Evolutionary conservation across 2,888 invertebrate genomes (phyloP).

Genomic region (Leptinotarsa peninsularis): DNA sequence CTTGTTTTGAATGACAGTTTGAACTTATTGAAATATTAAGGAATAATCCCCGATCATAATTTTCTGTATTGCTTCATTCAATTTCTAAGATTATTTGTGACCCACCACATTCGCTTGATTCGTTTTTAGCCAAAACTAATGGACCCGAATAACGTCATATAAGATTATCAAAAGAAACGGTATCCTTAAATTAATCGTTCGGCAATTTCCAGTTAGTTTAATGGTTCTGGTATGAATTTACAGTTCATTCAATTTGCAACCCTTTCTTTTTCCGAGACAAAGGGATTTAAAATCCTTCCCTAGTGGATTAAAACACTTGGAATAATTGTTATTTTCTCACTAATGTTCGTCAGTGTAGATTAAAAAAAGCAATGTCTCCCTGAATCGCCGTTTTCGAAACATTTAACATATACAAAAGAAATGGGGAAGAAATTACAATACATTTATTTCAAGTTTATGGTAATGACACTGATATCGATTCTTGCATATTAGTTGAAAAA

Average conservation of each 20-base stretch:
- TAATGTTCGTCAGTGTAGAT: conserved; percentile 52
- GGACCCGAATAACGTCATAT: too few species aligned
- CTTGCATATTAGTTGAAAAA: neutral
- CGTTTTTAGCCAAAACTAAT: too few species aligned
- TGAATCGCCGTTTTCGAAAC: conserved; percentile 25
- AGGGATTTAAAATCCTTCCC: conserved; percentile 60
- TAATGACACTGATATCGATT: neutral
- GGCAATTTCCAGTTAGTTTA: conserved; percentile 38
- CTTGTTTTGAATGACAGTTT: too few species aligned
- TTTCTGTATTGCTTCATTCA: too few species aligned
- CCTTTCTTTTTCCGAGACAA: conserved; percentile 59
- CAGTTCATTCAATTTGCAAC: conserved; percentile 59
- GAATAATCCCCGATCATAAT: too few species aligned
- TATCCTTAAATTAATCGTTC: conserved; percentile 33
- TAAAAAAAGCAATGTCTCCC: conserved; percentile 42
- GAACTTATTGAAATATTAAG: too few species aligned
- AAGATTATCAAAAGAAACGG: neutral
- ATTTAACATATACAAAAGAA: conserved; percentile 27
- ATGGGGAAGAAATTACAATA: neutral
- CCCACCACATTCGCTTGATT: too few species aligned
- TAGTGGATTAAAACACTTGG: conserved; percentile 61
- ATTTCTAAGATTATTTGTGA: too few species aligned
- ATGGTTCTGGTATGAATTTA: conserved; percentile 51
- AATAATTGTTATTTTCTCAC: conserved; percentile 60
- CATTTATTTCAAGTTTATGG: neutral